A percentile compares a stretch with the other conserved stretches of the same genome.
Conservation (phyloP, 1,140 invertebrate genomes). For the Ericerus pela region DNA sequence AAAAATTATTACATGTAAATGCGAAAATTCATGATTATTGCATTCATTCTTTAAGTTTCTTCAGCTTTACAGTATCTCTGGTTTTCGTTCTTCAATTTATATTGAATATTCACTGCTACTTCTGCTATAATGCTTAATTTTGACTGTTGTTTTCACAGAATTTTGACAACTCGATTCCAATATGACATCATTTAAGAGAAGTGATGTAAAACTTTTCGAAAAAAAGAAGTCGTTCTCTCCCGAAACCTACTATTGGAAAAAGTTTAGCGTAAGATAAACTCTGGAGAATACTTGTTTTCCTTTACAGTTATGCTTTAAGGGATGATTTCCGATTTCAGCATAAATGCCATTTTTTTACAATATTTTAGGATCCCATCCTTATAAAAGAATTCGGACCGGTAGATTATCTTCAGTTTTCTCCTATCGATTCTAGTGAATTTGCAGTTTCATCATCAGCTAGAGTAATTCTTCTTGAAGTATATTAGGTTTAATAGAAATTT, state of each 20-base stretch:
- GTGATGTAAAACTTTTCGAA: slow-evolving; percentile 2
- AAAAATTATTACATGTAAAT: no score
- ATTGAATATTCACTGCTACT: no score
- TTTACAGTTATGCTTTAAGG: not conserved
- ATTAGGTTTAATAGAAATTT: not conserved
- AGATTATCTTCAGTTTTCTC: slow-evolving; percentile 80
- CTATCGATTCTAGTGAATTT: slow-evolving; percentile 70
- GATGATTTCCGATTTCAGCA: not conserved
- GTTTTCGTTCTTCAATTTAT: no score
- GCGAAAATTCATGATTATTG: no score
- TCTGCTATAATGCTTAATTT: no score
- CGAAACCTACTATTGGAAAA: slow-evolving; percentile 73
- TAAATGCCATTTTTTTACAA: slow-evolving; percentile 21
- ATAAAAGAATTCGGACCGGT: slow-evolving; percentile 85
- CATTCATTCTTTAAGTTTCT: no score
- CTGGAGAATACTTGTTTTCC: no score
- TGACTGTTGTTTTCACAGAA: no score
- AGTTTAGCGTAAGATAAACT: slow-evolving; percentile 49
- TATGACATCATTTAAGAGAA: not conserved
- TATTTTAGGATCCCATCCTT: slow-evolving; percentile 61
- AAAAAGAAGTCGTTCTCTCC: slow-evolving; percentile 29
- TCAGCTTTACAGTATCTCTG: no score
- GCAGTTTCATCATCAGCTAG: slow-evolving; percentile 79
- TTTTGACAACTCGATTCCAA: no score
- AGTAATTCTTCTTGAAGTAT: slow-evolving; percentile 34